A percentile compares a stretch with the other conserved stretches of the same genome.
Evolutionary conservation across 2,888 invertebrate species (phyloP).

Genomic region (Pseudolycoriella hygida): DNA sequence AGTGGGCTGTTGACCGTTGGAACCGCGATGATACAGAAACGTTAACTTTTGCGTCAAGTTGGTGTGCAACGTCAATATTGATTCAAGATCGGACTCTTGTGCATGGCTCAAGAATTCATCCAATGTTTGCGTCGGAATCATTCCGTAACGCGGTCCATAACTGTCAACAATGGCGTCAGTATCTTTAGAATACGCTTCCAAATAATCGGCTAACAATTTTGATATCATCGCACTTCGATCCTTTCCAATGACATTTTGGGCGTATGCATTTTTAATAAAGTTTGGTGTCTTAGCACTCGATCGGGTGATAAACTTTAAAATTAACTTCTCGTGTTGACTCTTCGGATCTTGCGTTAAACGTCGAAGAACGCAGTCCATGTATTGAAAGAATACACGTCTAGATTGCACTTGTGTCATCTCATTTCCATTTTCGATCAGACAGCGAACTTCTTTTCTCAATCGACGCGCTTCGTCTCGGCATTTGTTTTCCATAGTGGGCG

Average conservation of each 20-base stretch:
- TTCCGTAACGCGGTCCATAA: constrained; percentile 38
- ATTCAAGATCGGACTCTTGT: constrained; percentile 25
- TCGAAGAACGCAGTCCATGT: constrained; percentile 53
- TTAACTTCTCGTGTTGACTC: constrained; percentile 34
- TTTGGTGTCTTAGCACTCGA: constrained; percentile 54
- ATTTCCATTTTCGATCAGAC: constrained; percentile 42
- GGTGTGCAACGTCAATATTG: constrained; percentile 24
- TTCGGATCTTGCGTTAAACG: constrained; percentile 34
- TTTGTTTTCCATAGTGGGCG: constrained; percentile 25
- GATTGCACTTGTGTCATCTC: constrained; percentile 46
- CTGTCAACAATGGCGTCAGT: constrained; percentile 60
- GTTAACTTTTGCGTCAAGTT: constrained; percentile 27
- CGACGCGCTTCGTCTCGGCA: constrained; percentile 23
- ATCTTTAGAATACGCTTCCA: constrained; percentile 66
- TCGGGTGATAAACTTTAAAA: constrained; percentile 57
- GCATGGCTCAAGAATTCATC: constrained; percentile 41
- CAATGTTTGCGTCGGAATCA: constrained; percentile 34
- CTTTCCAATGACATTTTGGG: constrained; percentile 44
- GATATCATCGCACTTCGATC: constrained; percentile 70
- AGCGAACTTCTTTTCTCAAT: constrained; percentile 22
- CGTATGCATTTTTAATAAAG: constrained; percentile 31
- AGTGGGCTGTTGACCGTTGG: constrained; percentile 16
- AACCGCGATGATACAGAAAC: constrained; percentile 22
- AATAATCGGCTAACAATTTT: constrained; percentile 67
- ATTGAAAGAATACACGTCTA: constrained; percentile 60